phyloP scores from a whole-genome alignment of 1,140 invertebrate genomes.

The Brachionus plicatilis region DNA sequence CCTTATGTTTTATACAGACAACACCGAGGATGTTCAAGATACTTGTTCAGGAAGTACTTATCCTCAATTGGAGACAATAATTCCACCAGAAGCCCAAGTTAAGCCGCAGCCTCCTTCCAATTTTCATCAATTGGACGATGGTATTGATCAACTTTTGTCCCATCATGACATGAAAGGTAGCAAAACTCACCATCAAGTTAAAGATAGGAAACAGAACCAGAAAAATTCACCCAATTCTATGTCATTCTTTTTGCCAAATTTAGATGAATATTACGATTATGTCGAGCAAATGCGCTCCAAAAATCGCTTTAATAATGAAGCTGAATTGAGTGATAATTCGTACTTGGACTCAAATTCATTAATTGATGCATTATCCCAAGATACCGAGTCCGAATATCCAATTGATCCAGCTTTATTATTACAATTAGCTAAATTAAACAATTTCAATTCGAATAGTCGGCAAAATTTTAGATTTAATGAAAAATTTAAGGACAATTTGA shows the following conservation, averaged over 20 bases:
- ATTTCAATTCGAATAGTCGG: neutral
- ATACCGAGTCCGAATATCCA: neutral
- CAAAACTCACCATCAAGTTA: slow-evolving; percentile 37
- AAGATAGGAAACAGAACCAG: neutral
- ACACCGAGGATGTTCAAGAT: neutral
- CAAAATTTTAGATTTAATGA: slow-evolving; percentile 8
- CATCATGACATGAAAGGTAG: slow-evolving; percentile 40
- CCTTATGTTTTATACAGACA: slow-evolving; percentile 87
- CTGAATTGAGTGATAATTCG: slow-evolving; percentile 10
- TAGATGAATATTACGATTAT: slow-evolving; percentile 12
- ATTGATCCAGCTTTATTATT: slow-evolving; percentile 23
- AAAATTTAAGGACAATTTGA: neutral
- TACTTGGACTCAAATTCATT: neutral
- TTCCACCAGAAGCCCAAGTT: slow-evolving; percentile 30
- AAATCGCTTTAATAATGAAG: slow-evolving; percentile 26
- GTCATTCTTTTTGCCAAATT: neutral
- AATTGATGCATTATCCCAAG: neutral
- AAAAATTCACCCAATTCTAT: neutral
- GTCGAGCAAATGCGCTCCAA: slow-evolving; percentile 18
- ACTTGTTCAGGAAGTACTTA: slow-evolving; percentile 14
- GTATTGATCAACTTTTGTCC: neutral
- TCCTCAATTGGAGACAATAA: slow-evolving; percentile 17
- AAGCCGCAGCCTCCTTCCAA: neutral
- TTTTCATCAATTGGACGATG: neutral
- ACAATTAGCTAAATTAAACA: slow-evolving; percentile 12